These are phyloP conservation scores for Amniataba percoides DNA, from an alignment of 2,797 vertebrate species.

Conservation along the genomic window DNA sequence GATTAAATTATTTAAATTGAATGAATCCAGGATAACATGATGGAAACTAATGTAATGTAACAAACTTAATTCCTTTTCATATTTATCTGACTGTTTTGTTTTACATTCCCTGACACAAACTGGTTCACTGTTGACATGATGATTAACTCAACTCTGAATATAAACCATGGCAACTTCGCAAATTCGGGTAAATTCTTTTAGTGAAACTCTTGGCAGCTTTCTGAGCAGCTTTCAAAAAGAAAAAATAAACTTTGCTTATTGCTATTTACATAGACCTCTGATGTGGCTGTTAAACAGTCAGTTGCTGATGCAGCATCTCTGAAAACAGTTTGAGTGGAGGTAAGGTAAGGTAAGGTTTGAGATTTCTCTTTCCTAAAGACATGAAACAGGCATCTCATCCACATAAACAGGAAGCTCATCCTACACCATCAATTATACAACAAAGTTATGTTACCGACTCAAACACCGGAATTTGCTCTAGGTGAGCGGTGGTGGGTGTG, in stretches of 20 bases:
- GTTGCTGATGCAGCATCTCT: conserved; percentile 38
- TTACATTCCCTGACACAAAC: too few species aligned
- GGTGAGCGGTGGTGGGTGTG: conserved; percentile 45
- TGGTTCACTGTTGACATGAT: too few species aligned
- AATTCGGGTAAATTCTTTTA: too few species aligned
- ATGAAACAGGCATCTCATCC: conserved; percentile 43
- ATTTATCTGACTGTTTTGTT: too few species aligned
- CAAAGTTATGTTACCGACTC: conserved; percentile 48
- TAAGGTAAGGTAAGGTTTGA: conserved; percentile 11
- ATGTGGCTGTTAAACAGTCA: conserved; percentile 8
- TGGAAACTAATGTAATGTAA: too few species aligned
- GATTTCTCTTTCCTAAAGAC: conserved; percentile 43
- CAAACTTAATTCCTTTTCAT: too few species aligned
- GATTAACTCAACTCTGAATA: background rate
- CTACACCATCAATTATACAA: conserved; percentile 71
- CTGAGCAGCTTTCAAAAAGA: background rate
- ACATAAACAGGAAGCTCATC: conserved; percentile 62
- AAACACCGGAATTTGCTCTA: conserved; percentile 48
- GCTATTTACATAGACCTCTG: background rate
- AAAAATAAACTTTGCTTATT: background rate
- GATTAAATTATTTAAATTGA: too few species aligned
- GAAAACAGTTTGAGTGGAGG: background rate
- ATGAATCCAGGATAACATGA: too few species aligned
- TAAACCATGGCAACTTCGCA: too few species aligned
- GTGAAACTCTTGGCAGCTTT: background rate